Evolutionary conservation across 2,113 vertebrate species (phyloP).

Genomic region (Apus apus): DNA sequence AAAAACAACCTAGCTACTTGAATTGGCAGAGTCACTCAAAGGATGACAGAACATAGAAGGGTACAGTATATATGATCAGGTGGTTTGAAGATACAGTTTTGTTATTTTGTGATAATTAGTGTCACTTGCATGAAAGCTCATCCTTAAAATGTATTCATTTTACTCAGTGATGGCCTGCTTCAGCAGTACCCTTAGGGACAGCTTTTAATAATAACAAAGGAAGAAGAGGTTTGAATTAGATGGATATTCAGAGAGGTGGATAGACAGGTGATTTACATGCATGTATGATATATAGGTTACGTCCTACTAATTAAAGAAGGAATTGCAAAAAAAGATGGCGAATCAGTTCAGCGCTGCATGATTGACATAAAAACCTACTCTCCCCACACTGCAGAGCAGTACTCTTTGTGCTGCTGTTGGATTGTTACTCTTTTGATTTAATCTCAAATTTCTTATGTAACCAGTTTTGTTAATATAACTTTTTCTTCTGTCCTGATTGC

Average conservation of each 20-base stretch:
- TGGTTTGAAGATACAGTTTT: slow-evolving; percentile 50
- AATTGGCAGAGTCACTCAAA: background rate
- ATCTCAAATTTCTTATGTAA: slow-evolving; percentile 15
- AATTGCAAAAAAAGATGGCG: background rate
- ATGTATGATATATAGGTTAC: background rate
- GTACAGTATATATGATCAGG: background rate
- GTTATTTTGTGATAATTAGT: slow-evolving; percentile 56
- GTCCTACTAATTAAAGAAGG: background rate
- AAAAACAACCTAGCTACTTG: background rate
- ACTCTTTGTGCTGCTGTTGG: background rate
- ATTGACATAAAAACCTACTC: background rate
- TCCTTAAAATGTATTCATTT: slow-evolving; percentile 54
- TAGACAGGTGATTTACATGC: background rate
- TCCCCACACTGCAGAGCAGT: background rate
- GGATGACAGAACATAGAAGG: background rate
- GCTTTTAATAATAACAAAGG: slow-evolving; percentile 53
- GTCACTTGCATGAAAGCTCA: slow-evolving; percentile 62
- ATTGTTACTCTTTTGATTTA: slow-evolving; percentile 43
- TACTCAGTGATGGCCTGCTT: slow-evolving; percentile 56
- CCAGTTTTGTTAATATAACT: slow-evolving; percentile 14
- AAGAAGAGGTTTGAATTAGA: background rate
- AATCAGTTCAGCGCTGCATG: background rate
- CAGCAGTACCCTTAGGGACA: slow-evolving; percentile 19
- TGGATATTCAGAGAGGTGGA: background rate
- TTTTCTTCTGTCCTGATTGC: slow-evolving; percentile 25